Conservation (phyloP, 2,113 vertebrate species). For the Myotis yumanensis region DNA sequence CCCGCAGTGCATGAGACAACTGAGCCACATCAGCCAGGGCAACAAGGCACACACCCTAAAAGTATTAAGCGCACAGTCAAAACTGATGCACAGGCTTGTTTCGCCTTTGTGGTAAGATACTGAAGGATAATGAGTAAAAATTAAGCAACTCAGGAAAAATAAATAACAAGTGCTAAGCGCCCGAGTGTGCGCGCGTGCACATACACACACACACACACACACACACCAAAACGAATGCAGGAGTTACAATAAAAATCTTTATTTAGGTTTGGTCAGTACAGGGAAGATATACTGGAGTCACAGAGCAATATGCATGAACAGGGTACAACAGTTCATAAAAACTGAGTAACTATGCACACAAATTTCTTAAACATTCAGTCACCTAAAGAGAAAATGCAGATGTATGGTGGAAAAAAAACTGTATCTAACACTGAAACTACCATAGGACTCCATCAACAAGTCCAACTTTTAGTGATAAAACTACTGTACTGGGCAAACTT, state of each 20-base stretch:
- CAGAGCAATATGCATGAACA: constrained; percentile 97
- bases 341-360: constrained; percentile 95
- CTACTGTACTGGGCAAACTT: constrained; percentile 90
- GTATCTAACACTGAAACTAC: constrained; percentile 93
- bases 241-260: constrained; percentile 96
- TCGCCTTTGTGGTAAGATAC: not conserved
- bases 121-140: not conserved
- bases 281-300: constrained; percentile 97
- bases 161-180: not conserved
- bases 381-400: constrained; percentile 92
- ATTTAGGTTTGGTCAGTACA: constrained; percentile 99
- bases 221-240: constrained; percentile 57
- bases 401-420: constrained; percentile 87
- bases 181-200: no score
- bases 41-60: not conserved
- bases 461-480: constrained; percentile 88
- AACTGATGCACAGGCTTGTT: not conserved
- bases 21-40: not conserved
- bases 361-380: constrained; percentile 91
- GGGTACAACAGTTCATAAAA: constrained; percentile 92
- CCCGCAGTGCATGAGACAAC: not conserved
- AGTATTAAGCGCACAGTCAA: not conserved
- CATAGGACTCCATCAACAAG: constrained; percentile 89
- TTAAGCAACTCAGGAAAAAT: not conserved
- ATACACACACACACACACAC: not conserved